phyloP scores from a whole-genome alignment of 2,797 vertebrate genomes.

The Anabacerthia variegaticeps region DNA sequence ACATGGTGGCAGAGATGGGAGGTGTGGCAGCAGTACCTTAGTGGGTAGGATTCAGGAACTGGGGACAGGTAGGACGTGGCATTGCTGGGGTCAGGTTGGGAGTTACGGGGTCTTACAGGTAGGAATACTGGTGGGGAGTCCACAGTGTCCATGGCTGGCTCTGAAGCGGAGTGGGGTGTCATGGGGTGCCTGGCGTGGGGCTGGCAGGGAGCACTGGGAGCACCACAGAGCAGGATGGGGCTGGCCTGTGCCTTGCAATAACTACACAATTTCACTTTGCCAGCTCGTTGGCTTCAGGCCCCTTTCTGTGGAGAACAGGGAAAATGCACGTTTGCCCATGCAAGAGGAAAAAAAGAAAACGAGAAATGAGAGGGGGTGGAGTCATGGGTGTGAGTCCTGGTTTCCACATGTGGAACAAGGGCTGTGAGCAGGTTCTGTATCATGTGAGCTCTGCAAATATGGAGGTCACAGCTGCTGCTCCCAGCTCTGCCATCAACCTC shows the following conservation, averaged over 20 bases:
- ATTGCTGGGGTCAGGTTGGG: neutral
- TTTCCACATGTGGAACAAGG: neutral
- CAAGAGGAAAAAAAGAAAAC: neutral
- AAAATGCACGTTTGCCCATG: neutral
- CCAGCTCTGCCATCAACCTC: neutral
- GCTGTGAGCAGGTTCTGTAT: neutral
- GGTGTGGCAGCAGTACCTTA: neutral
- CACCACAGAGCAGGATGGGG: neutral
- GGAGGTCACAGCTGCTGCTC: neutral
- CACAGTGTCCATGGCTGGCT: neutral
- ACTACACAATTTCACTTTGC: neutral
- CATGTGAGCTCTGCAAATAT: neutral
- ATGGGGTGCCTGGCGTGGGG: neutral
- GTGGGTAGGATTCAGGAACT: neutral
- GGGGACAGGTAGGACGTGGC: neutral
- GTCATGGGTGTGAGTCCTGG: neutral
- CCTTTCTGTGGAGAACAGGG: neutral
- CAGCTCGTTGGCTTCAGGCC: neutral
- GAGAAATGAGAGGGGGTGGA: neutral
- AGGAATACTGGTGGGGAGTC: neutral
- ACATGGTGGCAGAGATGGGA: neutral
- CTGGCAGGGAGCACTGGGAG: neutral
- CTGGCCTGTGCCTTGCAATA: conserved; percentile 12
- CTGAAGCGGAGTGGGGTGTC: accelerated
- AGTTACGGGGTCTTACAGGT: neutral